Evolutionary conservation across 1,140 invertebrate species (phyloP).

Genomic region (Leptonema lineaticorne): DNA sequence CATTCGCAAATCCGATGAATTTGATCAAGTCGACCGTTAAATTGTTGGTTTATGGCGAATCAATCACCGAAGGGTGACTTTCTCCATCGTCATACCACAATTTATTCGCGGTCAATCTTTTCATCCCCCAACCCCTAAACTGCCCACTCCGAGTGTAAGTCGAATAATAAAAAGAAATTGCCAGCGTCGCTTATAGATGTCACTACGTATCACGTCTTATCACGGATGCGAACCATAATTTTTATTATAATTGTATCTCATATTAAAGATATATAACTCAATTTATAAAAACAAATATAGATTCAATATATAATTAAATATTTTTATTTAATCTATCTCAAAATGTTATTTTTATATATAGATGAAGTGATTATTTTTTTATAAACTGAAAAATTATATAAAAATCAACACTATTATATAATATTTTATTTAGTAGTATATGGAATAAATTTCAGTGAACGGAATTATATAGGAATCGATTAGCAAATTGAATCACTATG

Average conservation of each 20-base stretch:
- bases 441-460: too few species aligned
- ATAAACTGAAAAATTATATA: too few species aligned
- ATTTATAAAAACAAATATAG: too few species aligned
- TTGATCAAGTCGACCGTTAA: slow-evolving; percentile 41
- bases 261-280: too few species aligned
- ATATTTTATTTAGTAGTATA: too few species aligned
- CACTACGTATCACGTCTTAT: neutral
- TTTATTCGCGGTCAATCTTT: slow-evolving; percentile 9
- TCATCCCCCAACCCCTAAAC: neutral
- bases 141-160: neutral
- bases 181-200: slow-evolving; percentile 26
- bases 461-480: too few species aligned
- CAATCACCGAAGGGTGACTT: slow-evolving; percentile 35
- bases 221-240: neutral
- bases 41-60: slow-evolving; percentile 42
- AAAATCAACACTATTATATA: too few species aligned
- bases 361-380: too few species aligned
- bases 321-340: too few species aligned
- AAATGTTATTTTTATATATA: too few species aligned
- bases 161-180: slow-evolving; percentile 9
- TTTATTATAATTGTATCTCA: too few species aligned
- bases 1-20: slow-evolving; percentile 42
- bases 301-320: too few species aligned
- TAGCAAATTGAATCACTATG: neutral
- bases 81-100: neutral